phyloP scores from a whole-genome alignment of 2,113 vertebrate species.

The Anoplopoma fimbria region DNA sequence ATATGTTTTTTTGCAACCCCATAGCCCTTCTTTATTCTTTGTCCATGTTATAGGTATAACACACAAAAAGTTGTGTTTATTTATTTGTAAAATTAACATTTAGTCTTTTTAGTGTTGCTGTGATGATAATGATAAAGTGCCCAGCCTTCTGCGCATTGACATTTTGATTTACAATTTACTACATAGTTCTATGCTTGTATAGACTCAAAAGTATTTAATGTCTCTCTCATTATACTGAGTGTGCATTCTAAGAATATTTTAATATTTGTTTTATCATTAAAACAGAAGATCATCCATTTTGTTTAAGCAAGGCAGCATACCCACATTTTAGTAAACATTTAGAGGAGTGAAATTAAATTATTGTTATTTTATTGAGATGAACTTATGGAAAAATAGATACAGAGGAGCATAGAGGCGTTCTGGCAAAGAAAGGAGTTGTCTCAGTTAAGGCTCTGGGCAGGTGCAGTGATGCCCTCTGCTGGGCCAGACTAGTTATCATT shows the following conservation, averaged over 20 bases:
- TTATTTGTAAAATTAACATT: neutral
- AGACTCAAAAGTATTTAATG: neutral
- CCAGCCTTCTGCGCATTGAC: neutral
- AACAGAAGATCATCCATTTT: neutral
- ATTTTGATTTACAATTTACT: neutral
- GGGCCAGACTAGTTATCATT: constrained; percentile 15
- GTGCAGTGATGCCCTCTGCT: constrained; percentile 58
- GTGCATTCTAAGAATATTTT: neutral
- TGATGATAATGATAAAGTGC: neutral
- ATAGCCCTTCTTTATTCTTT: neutral
- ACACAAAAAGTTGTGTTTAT: neutral
- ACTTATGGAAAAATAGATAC: neutral
- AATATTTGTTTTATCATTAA: neutral
- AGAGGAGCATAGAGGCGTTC: neutral
- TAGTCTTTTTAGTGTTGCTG: neutral
- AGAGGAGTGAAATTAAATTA: neutral
- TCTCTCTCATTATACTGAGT: neutral
- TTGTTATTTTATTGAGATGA: neutral
- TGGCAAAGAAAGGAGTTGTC: neutral
- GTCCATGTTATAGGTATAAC: neutral
- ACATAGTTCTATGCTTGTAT: neutral
- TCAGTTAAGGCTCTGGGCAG: constrained; percentile 6
- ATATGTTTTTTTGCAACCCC: neutral
- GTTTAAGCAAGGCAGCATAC: neutral
- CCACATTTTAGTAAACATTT: neutral